phyloP scores from a whole-genome alignment of 2,888 invertebrate genomes.

The Smittia sp. region DNA sequence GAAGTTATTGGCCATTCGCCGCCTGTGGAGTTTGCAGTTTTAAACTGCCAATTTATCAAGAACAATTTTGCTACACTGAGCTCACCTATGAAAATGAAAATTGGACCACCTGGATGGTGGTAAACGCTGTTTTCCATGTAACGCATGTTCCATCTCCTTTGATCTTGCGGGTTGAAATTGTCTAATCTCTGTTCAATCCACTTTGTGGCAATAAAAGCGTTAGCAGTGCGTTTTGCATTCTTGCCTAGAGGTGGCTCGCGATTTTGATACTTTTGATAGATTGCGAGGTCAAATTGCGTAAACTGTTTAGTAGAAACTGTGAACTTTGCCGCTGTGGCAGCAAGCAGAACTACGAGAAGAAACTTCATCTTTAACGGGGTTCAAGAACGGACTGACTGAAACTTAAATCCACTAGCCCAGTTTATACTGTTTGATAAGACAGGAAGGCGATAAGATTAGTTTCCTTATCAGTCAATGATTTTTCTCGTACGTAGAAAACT shows the following conservation, averaged over 20 bases:
- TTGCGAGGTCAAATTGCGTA: background rate
- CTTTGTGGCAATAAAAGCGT: conserved; percentile 29
- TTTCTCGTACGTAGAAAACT: no score
- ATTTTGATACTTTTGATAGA: background rate
- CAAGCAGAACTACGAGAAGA: background rate
- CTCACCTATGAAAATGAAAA: conserved; percentile 56
- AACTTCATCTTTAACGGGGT: background rate
- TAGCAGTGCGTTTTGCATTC: background rate
- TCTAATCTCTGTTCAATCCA: conserved; percentile 60
- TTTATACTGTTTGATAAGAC: no score
- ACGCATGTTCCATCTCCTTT: conserved; percentile 59
- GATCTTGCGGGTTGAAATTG: conserved; percentile 58
- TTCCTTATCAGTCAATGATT: no score
- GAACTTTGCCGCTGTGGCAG: background rate
- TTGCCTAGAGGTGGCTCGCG: conserved; percentile 1
- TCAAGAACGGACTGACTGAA: background rate
- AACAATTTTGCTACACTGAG: background rate
- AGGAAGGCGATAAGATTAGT: no score
- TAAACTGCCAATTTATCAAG: background rate
- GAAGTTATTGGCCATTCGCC: conserved; percentile 68
- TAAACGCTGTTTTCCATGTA: conserved; percentile 57
- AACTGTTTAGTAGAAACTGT: background rate
- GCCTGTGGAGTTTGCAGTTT: no score
- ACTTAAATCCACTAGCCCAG: background rate
- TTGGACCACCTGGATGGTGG: conserved; percentile 56